Evolutionary conservation across 2,113 vertebrate genomes (phyloP).

Genomic region (Dendrocopos noguchii): DNA sequence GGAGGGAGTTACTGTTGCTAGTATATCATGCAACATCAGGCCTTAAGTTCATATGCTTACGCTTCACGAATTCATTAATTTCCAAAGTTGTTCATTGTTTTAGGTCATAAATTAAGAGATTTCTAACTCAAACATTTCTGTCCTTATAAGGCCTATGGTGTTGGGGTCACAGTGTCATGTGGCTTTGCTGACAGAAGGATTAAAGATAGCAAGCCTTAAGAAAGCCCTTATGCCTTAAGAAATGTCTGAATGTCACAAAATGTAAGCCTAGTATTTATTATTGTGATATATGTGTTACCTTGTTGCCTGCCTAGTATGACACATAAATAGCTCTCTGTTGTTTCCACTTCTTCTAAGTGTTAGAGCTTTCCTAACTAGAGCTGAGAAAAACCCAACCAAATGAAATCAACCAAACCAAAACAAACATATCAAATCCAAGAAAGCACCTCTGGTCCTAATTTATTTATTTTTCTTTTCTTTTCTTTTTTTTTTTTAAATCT

Average conservation of each 20-base stretch:
- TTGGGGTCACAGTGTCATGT: neutral
- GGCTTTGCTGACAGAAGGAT: constrained; percentile 4
- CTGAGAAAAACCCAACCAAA: neutral
- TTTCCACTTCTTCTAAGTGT: neutral
- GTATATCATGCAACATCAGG: neutral
- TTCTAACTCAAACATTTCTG: neutral
- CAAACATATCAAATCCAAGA: too few relatives aligned
- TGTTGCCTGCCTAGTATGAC: neutral
- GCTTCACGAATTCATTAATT: constrained; percentile 1
- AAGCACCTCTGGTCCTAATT: neutral
- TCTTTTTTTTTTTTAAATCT: neutral
- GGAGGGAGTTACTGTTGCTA: neutral
- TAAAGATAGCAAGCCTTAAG: neutral
- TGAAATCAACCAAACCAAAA: too few relatives aligned
- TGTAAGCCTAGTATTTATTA: constrained; percentile 4
- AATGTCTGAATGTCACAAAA: neutral
- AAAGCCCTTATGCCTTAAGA: neutral
- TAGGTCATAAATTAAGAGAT: constrained; percentile 3
- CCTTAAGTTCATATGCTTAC: neutral
- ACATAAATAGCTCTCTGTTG: neutral
- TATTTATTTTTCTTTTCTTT: neutral
- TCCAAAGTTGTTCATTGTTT: constrained; percentile 3
- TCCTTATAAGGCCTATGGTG: neutral
- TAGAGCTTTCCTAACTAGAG: neutral
- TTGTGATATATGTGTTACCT: neutral